Evolutionary conservation across 1,140 invertebrate species (phyloP).

Genomic region (Dolichoris vasculosae): DNA sequence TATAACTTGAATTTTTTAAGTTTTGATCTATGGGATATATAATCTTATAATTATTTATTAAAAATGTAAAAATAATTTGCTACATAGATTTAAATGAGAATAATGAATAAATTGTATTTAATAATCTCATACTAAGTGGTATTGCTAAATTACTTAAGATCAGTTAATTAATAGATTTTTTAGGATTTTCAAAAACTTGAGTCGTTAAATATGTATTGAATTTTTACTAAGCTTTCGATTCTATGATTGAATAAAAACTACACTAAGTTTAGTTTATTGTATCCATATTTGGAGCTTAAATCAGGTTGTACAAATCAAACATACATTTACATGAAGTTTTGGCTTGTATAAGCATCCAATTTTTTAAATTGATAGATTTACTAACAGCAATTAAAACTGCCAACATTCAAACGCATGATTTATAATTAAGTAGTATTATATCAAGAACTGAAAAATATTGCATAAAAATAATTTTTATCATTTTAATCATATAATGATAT

Average conservation of each 20-base stretch:
- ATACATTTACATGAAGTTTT: not conserved
- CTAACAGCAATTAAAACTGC: not conserved
- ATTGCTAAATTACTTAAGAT: not conserved
- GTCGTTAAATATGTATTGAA: slow-evolving; percentile 24
- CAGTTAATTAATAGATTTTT: not conserved
- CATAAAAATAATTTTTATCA: too few species aligned
- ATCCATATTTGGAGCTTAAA: not conserved
- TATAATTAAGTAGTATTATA: slow-evolving; percentile 6
- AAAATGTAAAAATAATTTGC: not conserved
- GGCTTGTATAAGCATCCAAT: not conserved
- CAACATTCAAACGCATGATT: not conserved
- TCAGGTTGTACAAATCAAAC: not conserved
- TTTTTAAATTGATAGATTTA: not conserved
- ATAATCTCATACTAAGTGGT: not conserved
- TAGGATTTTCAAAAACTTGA: not conserved
- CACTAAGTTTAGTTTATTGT: not conserved
- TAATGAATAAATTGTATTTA: not conserved
- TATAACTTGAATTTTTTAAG: not conserved
- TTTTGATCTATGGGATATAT: not conserved
- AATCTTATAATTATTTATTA: not conserved
- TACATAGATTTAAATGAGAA: not conserved
- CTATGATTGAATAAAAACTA: not conserved
- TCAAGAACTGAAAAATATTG: not conserved
- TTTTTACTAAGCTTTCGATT: not conserved
- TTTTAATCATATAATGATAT: not conserved